These are phyloP conservation scores for Brienomyrus longianalis DNA, from an alignment of 2,113 vertebrate species.

Conservation along the genomic window DNA sequence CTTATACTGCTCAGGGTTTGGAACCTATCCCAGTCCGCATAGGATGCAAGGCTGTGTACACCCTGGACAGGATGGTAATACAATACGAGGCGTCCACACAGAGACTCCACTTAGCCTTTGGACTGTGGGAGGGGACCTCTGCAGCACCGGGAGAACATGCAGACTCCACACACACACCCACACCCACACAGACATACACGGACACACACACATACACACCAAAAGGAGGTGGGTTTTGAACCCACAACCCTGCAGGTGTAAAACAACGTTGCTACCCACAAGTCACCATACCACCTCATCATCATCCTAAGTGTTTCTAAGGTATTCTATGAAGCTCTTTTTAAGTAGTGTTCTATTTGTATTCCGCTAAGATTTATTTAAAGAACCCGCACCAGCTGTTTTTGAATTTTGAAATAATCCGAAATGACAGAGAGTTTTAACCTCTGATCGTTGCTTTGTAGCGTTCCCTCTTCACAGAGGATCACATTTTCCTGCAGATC, in stretches of 20 bases:
- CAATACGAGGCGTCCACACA: background rate
- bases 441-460: background rate
- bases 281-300: background rate
- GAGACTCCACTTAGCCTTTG: background rate
- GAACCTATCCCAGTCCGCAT: background rate
- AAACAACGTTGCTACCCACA: background rate
- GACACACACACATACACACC: background rate
- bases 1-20: background rate
- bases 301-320: background rate
- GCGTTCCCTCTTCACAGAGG: background rate
- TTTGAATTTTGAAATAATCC: background rate
- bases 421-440: background rate
- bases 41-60: background rate
- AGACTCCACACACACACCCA: background rate
- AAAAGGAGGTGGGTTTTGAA: background rate
- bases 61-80: background rate
- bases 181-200: background rate
- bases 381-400: background rate
- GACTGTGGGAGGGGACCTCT: background rate
- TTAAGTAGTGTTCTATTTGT: background rate
- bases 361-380: background rate
- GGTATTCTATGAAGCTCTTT: background rate
- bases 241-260: background rate
- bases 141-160: background rate
- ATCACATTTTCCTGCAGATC: background rate